phyloP scores from a whole-genome alignment of 2,888 invertebrate genomes.

The Phortica magna region DNA sequence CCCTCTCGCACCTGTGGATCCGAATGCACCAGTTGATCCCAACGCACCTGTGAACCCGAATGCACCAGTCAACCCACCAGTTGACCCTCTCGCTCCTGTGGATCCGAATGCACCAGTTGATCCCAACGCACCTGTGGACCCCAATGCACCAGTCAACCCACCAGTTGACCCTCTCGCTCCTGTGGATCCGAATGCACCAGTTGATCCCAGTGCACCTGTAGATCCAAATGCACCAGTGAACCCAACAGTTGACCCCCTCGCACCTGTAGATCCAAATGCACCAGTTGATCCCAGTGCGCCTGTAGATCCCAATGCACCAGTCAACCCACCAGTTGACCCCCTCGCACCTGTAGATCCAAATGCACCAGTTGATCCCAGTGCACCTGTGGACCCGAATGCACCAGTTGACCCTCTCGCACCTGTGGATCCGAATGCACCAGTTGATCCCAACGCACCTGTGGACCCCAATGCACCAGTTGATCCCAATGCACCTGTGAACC shows the following conservation, averaged over 20 bases:
- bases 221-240: conserved; percentile 37
- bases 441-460: background rate
- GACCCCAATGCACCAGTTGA: conserved; percentile 36
- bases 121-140: conserved; percentile 41
- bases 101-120: conserved; percentile 41
- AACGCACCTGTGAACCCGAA: conserved; percentile 46
- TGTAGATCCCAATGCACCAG: conserved; percentile 30
- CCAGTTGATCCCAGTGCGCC: conserved; percentile 37
- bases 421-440: conserved; percentile 16
- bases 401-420: conserved; percentile 18
- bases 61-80: conserved; percentile 42
- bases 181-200: conserved; percentile 38
- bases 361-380: conserved; percentile 6
- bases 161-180: conserved; percentile 42
- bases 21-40: conserved; percentile 33
- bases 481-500: conserved; percentile 31
- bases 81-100: conserved; percentile 40
- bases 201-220: conserved; percentile 24
- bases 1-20: conserved; percentile 34
- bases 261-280: conserved; percentile 45
- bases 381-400: background rate
- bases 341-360: conserved; percentile 31
- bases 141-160: conserved; percentile 35
- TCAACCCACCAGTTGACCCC: conserved; percentile 9
- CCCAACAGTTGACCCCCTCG: conserved; percentile 44